A percentile compares a stretch with the other conserved stretches of the same genome.
Conservation (phyloP, 2,888 invertebrate species). For the Zygothrica quintamaculata region DNA sequence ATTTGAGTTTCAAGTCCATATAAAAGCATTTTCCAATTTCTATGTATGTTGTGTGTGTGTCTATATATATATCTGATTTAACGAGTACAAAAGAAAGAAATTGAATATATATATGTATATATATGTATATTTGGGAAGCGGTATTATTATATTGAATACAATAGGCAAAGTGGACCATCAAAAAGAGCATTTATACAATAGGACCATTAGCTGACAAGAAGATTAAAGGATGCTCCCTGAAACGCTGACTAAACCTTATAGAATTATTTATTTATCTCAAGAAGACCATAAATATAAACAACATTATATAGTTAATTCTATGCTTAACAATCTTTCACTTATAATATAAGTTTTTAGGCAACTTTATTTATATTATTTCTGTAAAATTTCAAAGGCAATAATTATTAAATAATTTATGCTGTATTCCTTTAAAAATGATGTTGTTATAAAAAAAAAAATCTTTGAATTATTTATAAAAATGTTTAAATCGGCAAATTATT, state of each 20-base stretch:
- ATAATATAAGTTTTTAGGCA: too few species aligned
- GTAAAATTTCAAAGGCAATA: too few species aligned
- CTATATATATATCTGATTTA: slow-evolving; percentile 5
- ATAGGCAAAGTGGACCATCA: neutral
- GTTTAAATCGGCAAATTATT: neutral
- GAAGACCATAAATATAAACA: neutral
- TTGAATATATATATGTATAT: slow-evolving; percentile 21
- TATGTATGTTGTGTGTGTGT: too few species aligned
- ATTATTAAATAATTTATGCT: too few species aligned
- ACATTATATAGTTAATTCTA: too few species aligned
- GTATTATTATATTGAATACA: slow-evolving; percentile 1
- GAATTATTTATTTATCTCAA: neutral
- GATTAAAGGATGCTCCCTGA: neutral
- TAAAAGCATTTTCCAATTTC: slow-evolving; percentile 27
- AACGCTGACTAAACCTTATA: neutral
- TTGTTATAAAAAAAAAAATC: too few species aligned
- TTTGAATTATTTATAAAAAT: neutral
- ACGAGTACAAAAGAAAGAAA: slow-evolving; percentile 22
- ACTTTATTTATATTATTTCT: too few species aligned
- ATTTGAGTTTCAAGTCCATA: slow-evolving; percentile 12
- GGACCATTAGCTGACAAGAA: slow-evolving; percentile 4
- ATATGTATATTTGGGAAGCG: neutral
- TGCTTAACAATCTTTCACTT: too few species aligned
- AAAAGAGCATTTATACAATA: slow-evolving; percentile 5
- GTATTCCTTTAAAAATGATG: too few species aligned